These are phyloP conservation scores for Drosophila ezoana DNA, from an alignment of 2,888 invertebrate genomes.

Conservation along the genomic window DNA sequence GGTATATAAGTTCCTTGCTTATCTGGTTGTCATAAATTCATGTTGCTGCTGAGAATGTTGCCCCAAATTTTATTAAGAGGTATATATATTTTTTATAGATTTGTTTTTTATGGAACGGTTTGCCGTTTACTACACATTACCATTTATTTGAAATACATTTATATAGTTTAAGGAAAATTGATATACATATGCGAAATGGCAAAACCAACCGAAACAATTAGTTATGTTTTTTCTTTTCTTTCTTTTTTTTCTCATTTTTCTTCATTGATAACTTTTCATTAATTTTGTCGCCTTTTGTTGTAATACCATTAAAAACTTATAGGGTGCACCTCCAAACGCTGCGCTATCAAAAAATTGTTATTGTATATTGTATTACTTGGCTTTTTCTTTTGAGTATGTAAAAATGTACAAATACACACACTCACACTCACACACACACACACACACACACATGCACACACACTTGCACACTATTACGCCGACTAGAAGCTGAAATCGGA, in stretches of 20 bases:
- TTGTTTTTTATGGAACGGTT: neutral
- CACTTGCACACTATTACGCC: conserved; percentile 14
- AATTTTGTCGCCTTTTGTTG: neutral
- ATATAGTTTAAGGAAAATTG: conserved; percentile 50
- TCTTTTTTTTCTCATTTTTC: neutral
- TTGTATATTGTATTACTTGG: conserved; percentile 15
- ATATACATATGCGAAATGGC: conserved; percentile 34
- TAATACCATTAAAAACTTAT: conserved; percentile 27
- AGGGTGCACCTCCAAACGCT: conserved; percentile 7
- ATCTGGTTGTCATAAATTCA: conserved; percentile 38
- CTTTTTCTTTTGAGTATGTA: conserved; percentile 22
- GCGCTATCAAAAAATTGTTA: conserved; percentile 25
- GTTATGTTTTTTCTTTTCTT: neutral
- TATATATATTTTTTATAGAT: conserved; percentile 1
- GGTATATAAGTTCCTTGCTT: conserved; percentile 19
- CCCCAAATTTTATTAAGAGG: neutral
- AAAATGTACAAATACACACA: conserved; percentile 60
- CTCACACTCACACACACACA: conserved; percentile 1
- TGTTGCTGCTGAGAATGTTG: conserved; percentile 37
- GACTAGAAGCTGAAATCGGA: conserved; percentile 55
- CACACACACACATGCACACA: conserved; percentile 4
- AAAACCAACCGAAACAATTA: conserved; percentile 10
- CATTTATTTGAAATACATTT: conserved; percentile 49
- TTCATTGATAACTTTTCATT: neutral
- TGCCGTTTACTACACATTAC: conserved; percentile 49